Conservation (phyloP, 2,113 vertebrate genomes). For the Anoplopoma fimbria region DNA sequence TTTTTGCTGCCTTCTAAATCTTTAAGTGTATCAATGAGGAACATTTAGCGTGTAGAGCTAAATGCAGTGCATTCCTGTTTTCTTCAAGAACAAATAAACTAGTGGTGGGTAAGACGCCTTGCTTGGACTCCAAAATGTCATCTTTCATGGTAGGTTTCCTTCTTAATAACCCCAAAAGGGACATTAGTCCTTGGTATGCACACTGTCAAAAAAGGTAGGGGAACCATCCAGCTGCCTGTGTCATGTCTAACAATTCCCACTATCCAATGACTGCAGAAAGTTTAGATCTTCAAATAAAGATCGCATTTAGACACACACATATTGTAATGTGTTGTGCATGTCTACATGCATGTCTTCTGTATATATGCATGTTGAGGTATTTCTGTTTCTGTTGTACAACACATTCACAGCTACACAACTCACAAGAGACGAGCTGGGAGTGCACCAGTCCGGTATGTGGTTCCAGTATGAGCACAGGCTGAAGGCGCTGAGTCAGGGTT, state of each 20-base stretch:
- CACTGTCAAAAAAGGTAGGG: background rate
- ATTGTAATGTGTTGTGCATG: background rate
- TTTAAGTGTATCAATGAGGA: background rate
- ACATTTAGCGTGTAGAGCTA: background rate
- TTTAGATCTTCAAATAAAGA: background rate
- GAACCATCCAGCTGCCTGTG: background rate
- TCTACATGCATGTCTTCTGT: background rate
- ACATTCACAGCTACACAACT: constrained; percentile 48
- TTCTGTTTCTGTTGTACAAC: constrained; percentile 15
- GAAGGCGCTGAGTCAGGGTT: constrained; percentile 84
- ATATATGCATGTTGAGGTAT: background rate
- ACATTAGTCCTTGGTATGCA: background rate
- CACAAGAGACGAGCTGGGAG: constrained; percentile 87
- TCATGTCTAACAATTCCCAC: background rate
- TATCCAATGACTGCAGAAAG: background rate
- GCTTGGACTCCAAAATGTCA: background rate
- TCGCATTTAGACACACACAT: background rate
- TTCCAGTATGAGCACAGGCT: constrained; percentile 92
- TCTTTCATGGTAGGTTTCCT: background rate
- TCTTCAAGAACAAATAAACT: background rate
- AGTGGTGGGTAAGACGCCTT: background rate
- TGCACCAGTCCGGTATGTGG: constrained; percentile 86
- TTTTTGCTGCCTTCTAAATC: background rate
- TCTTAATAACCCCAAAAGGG: background rate
- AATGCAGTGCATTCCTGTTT: background rate